These are phyloP conservation scores for Amblyopsis hoosieri DNA, from an alignment of 2,797 vertebrate genomes.

Conservation along the genomic window DNA sequence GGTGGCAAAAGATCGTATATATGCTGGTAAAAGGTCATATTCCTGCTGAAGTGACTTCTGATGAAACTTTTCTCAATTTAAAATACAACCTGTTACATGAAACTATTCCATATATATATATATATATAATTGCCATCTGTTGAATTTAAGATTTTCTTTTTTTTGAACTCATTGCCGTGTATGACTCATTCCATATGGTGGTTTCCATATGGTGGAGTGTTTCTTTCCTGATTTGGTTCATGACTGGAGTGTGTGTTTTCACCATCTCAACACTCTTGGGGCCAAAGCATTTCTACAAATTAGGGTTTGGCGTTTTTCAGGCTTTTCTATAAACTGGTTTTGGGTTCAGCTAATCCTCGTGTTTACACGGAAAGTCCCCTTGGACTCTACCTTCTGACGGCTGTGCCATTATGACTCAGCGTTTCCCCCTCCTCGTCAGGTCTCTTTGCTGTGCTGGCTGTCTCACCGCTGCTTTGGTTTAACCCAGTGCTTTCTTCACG, in stretches of 20 bases:
- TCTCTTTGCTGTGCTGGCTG: constrained; percentile 11
- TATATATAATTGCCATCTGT: too few relatives aligned
- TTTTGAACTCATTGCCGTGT: constrained; percentile 18
- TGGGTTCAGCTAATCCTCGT: constrained; percentile 23
- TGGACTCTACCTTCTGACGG: constrained; percentile 35
- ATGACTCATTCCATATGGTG: constrained; percentile 37
- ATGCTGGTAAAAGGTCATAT: too few relatives aligned
- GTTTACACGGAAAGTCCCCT: constrained; percentile 66
- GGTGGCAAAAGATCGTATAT: too few relatives aligned
- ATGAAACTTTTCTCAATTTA: too few relatives aligned
- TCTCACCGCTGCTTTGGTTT: constrained; percentile 63
- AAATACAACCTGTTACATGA: too few relatives aligned
- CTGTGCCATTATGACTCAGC: constrained; percentile 60
- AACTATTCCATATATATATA: too few relatives aligned
- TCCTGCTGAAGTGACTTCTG: too few relatives aligned
- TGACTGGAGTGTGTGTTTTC: too few relatives aligned
- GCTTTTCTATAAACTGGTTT: constrained; percentile 26
- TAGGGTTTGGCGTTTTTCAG: too few relatives aligned
- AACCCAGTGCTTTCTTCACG: constrained; percentile 55
- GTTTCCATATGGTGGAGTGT: constrained; percentile 38
- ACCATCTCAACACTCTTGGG: too few relatives aligned
- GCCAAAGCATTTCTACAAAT: too few relatives aligned
- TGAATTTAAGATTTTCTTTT: constrained; percentile 1
- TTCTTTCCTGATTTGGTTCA: not conserved
- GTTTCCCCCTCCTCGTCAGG: constrained; percentile 56